Evolutionary conservation across 2,888 invertebrate species (phyloP), one percentile per base, ranked within the genome.

Genomic region (Schizotus pectinicornis): DNA sequence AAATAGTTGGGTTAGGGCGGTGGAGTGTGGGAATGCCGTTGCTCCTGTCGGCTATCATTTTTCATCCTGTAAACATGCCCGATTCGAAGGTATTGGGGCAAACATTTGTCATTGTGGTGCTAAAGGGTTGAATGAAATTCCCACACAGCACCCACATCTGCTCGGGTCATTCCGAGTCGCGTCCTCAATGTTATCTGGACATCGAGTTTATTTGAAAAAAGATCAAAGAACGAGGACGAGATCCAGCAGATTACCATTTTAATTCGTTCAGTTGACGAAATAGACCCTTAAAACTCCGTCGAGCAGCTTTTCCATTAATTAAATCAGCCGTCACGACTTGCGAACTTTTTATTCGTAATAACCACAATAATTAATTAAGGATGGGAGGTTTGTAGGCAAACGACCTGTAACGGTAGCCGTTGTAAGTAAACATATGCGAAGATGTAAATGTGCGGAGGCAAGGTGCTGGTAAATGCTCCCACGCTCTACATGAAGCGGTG

Each of bases 401-500:
- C 63, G 65, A 65, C 65, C 65, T 60, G 58, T 67, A 67, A 67
- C 65, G 67, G 65, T 64, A 62, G 68, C 67, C 61, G 57, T 35
- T 55, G 39, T 53, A 33, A 35, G 14, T 45, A 36, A 33, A 33
- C 49, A 35, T 57, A 51, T 63, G 62, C 59, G 56, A 63, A 60
- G 56, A 57, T 34, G 53, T 54, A 52, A 59, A 32, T 12, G 38
- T 6, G 39, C 13, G 39, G 56, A 43, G 36, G 77, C 78, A 81
- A 81, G 77, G 77, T 78, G 74, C 65, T 76, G 69, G 69, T 70
- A 73, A 45, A 54, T 39, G 59, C 81, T 81, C 81, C 82, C 82
- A 81, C 81, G 81, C 81, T 81, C 80, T 74, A 78, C 75, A 79
- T 80, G 78, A 76, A 74, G 74, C 76, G 71, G 71, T 73, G 70